Conservation (phyloP, 2,113 vertebrate species). For the Empidonax alnorum region DNA sequence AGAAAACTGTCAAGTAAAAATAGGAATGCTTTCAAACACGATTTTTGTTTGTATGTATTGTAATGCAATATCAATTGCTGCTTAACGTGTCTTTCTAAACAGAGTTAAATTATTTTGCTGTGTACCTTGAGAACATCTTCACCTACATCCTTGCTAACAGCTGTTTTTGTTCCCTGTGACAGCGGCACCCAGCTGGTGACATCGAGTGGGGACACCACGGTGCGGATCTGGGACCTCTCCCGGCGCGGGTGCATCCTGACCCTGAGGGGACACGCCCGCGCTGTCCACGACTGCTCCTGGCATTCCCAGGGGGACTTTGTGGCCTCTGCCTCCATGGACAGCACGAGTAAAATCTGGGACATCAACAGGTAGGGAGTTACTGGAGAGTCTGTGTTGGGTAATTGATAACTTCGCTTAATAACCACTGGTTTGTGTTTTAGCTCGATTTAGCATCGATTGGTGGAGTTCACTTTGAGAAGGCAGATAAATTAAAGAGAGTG, state of each 20-base stretch:
- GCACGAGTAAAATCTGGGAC: conserved; percentile 82
- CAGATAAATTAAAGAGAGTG: neutral
- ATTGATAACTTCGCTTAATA: neutral
- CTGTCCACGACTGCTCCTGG: conserved; percentile 81
- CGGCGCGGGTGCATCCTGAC: conserved; percentile 70
- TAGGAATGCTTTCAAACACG: fast-evolving
- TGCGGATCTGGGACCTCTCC: conserved; percentile 78
- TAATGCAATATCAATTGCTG: neutral
- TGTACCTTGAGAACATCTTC: neutral
- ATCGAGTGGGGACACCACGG: conserved; percentile 74
- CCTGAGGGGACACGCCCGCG: conserved; percentile 73
- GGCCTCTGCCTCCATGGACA: conserved; percentile 85
- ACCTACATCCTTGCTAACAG: fast-evolving
- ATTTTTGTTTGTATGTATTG: neutral
- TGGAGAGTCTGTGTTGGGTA: neutral
- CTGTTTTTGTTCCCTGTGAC: neutral
- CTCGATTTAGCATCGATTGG: neutral
- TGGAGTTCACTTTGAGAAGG: neutral
- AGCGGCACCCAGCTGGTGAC: conserved; percentile 78
- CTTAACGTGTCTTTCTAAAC: neutral
- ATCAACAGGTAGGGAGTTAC: conserved; percentile 70
- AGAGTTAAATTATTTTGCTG: neutral
- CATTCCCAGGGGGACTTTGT: conserved; percentile 80
- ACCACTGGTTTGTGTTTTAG: neutral
- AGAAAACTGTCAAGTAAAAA: neutral